Evolutionary conservation across 2,113 vertebrate genomes (phyloP).

Genomic region (Malurus melanocephalus): DNA sequence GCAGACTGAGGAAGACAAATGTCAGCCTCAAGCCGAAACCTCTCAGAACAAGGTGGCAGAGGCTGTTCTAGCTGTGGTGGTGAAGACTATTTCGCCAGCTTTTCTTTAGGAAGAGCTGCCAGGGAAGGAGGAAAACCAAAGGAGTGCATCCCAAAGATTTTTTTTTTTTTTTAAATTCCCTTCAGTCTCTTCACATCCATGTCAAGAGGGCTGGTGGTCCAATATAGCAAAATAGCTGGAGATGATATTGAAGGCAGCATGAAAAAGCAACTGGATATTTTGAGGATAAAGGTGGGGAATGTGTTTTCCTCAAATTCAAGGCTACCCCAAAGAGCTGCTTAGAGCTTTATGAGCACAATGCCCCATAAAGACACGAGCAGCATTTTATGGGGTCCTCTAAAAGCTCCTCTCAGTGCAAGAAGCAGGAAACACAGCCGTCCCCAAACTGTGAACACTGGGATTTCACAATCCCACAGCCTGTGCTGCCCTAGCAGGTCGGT

Average conservation of each 20-base stretch:
- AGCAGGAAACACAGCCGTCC: background rate
- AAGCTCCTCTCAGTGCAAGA: background rate
- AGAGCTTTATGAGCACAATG: background rate
- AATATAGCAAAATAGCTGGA: background rate
- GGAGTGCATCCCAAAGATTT: background rate
- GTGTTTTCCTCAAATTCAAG: background rate
- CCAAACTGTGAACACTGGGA: background rate
- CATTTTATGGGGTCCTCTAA: background rate
- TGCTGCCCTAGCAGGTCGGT: slow-evolving; percentile 18
- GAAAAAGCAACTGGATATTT: background rate
- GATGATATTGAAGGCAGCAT: background rate
- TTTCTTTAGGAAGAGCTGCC: background rate
- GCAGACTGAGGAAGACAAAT: background rate
- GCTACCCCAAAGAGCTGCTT: background rate
- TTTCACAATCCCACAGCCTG: background rate
- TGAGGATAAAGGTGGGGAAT: background rate
- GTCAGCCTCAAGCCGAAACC: background rate
- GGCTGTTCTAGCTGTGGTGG: background rate
- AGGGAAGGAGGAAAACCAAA: background rate
- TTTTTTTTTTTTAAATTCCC: background rate
- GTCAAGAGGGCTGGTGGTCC: background rate
- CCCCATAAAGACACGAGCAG: fast-evolving
- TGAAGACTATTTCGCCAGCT: background rate
- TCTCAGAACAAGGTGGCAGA: background rate
- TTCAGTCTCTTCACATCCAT: background rate